Percentiles rank a stretch among this genome's conserved stretches.
phyloP scores from a whole-genome alignment of 2,113 vertebrate genomes.

The Smithornis capensis region DNA sequence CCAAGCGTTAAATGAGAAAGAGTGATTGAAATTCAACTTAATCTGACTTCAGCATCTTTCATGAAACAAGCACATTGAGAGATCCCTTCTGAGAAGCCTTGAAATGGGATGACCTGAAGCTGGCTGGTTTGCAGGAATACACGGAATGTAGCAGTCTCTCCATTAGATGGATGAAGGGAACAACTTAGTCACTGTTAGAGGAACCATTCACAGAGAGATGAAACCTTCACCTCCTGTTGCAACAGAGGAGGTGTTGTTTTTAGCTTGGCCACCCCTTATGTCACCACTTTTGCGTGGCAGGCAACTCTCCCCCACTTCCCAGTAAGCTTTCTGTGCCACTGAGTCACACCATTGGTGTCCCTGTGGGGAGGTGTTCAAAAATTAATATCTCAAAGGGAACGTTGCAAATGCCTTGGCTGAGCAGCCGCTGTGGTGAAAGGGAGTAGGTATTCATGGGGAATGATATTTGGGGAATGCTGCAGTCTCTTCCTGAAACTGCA shows the following conservation, averaged over 20 bases:
- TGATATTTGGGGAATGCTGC: neutral
- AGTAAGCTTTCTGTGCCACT: neutral
- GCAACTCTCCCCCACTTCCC: conserved; percentile 27
- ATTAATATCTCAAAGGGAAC: neutral
- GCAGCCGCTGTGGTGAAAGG: neutral
- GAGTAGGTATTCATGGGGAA: neutral
- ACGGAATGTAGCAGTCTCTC: neutral
- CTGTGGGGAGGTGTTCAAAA: neutral
- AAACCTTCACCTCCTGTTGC: conserved; percentile 54
- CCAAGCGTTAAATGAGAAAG: neutral
- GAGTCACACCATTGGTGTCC: neutral
- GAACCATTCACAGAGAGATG: neutral
- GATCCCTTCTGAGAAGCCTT: neutral
- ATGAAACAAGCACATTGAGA: neutral
- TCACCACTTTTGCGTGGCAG: neutral
- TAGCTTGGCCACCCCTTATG: conserved; percentile 12
- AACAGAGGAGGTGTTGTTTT: conserved; percentile 33
- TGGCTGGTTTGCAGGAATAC: neutral
- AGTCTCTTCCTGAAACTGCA: neutral
- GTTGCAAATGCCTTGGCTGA: neutral
- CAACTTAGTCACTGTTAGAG: conserved; percentile 30
- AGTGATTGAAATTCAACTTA: neutral
- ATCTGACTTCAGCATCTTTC: neutral
- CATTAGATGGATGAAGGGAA: neutral
- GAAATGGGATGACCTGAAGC: neutral